Evolutionary conservation across 2,113 vertebrate species (phyloP).

Genomic region (Daubentonia madagascariensis): DNA sequence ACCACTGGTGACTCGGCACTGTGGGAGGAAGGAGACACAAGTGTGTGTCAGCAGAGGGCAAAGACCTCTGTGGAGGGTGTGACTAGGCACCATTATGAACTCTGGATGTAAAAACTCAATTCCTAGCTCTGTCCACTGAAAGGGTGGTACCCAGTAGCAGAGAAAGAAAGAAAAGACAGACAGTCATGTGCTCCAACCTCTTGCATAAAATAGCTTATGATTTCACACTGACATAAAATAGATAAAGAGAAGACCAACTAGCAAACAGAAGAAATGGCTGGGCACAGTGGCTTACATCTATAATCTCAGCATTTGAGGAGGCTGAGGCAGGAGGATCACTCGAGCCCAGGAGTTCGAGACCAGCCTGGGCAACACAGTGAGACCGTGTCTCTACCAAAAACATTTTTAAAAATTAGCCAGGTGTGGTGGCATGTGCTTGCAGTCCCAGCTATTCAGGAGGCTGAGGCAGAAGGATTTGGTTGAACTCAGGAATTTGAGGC

Average conservation of each 20-base stretch:
- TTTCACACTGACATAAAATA: background rate
- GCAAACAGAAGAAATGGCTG: too few relatives aligned
- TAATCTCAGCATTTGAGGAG: background rate
- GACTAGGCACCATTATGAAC: background rate
- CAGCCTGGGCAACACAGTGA: background rate
- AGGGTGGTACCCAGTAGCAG: background rate
- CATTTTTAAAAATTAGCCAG: background rate
- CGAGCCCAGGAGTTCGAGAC: background rate
- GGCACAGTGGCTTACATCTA: background rate
- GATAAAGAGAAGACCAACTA: background rate
- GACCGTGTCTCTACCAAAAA: too few relatives aligned
- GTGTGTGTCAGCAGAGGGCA: background rate
- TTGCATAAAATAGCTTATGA: background rate
- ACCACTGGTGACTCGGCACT: too few relatives aligned
- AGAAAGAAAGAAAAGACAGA: too few relatives aligned
- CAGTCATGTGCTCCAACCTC: background rate
- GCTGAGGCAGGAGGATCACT: background rate
- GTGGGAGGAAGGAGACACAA: background rate
- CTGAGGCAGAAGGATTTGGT: background rate
- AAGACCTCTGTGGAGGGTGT: background rate
- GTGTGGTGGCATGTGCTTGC: too few relatives aligned
- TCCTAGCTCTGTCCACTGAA: background rate
- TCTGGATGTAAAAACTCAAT: too few relatives aligned
- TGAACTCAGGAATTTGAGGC: background rate
- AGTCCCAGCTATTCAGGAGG: background rate